Evolutionary conservation across 1,140 invertebrate species (phyloP).

Genomic region (Heliothis subflexa): DNA sequence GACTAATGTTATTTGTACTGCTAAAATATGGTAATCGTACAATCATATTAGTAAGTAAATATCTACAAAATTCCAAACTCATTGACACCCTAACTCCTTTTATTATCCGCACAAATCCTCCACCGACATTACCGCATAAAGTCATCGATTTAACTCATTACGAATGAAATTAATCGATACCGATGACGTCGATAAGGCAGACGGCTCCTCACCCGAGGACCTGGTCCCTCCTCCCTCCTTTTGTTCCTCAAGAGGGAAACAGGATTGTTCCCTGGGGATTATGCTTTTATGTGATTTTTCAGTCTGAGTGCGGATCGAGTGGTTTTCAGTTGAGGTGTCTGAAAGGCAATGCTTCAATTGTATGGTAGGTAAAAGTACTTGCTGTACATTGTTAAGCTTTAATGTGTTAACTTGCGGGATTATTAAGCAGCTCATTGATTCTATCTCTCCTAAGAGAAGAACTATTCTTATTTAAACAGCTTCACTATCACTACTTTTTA

Average conservation of each 20-base stretch:
- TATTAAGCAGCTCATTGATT: too few species aligned
- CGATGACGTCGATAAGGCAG: conserved; percentile 71
- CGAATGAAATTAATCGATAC: conserved; percentile 40
- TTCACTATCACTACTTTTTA: too few species aligned
- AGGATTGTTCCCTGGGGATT: conserved; percentile 60
- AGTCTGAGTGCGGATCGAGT: conserved; percentile 55
- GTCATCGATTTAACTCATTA: conserved; percentile 31
- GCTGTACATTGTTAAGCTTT: too few species aligned
- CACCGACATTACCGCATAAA: not conserved
- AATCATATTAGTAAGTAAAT: too few species aligned
- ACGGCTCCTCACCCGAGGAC: conserved; percentile 55
- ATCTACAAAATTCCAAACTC: not conserved
- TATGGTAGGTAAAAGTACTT: not conserved
- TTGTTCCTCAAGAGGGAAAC: conserved; percentile 63
- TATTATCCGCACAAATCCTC: conserved; percentile 2
- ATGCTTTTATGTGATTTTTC: conserved; percentile 69
- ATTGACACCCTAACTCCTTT: not conserved
- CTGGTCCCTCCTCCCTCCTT: conserved; percentile 54
- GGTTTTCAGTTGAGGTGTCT: conserved; percentile 43
- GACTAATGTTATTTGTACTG: too few species aligned
- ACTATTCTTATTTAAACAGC: too few species aligned
- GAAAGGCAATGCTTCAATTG: conserved; percentile 9
- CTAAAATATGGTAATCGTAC: too few species aligned
- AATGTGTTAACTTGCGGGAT: too few species aligned
- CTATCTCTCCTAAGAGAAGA: too few species aligned